Percentiles rank a stretch among this genome's conserved stretches.
phyloP scores from a whole-genome alignment of 1,140 invertebrate genomes.

The Proctacanthus coquilletti region DNA sequence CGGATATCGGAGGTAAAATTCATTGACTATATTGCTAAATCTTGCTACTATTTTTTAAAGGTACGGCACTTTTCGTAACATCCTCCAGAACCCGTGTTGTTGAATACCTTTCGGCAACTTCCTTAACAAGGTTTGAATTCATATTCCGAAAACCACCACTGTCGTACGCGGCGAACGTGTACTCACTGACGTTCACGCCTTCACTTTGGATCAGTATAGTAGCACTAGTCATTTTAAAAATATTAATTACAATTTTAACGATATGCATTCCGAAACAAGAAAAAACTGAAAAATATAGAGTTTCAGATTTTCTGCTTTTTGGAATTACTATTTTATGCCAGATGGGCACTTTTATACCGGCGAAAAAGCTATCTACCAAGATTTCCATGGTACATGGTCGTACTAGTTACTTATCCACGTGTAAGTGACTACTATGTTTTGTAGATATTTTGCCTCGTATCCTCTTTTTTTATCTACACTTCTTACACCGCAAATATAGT shows the following conservation, averaged over 20 bases:
- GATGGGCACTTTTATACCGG: too few relatives aligned
- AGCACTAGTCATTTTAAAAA: background rate
- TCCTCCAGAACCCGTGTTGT: constrained; percentile 1
- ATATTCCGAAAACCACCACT: constrained; percentile 7
- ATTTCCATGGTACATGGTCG: constrained; percentile 34
- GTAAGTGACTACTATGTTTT: too few relatives aligned
- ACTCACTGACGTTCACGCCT: constrained; percentile 6
- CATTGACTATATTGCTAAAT: too few relatives aligned
- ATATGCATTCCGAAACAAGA: too few relatives aligned
- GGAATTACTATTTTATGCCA: constrained; percentile 4
- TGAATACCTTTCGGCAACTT: constrained; percentile 1
- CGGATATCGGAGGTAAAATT: constrained; percentile 16
- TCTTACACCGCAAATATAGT: constrained; percentile 35
- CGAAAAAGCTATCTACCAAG: too few relatives aligned
- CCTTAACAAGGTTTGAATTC: constrained; percentile 6
- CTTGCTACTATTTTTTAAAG: constrained; percentile 9
- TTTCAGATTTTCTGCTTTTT: constrained; percentile 5
- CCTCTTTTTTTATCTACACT: constrained; percentile 20
- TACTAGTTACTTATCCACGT: background rate
- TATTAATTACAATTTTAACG: constrained; percentile 2
- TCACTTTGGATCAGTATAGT: constrained; percentile 4
- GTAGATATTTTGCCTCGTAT: constrained; percentile 8
- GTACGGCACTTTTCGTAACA: constrained; percentile 3
- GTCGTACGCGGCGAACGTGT: constrained; percentile 8
- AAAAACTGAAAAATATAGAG: background rate